phyloP scores from a whole-genome alignment of 2,888 invertebrate species.

The Aphodius granarius region DNA sequence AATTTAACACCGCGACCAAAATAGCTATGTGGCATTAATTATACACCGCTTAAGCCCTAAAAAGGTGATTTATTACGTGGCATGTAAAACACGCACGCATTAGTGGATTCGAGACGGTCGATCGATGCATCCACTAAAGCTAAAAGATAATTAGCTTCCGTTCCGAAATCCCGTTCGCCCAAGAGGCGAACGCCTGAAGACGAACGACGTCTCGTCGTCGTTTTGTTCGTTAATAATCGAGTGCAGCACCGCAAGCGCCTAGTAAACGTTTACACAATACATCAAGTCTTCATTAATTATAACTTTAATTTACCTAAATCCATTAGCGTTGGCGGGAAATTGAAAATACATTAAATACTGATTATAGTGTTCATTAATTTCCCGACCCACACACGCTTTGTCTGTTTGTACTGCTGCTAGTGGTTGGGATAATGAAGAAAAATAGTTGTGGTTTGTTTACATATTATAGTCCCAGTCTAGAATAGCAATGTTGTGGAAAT shows the following conservation, averaged over 20 bases:
- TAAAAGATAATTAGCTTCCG: slow-evolving; percentile 13
- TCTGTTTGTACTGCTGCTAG: neutral
- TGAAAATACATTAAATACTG: slow-evolving; percentile 13
- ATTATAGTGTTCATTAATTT: slow-evolving; percentile 5
- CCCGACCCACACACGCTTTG: neutral
- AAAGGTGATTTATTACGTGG: neutral
- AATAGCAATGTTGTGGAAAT: neutral
- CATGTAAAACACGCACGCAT: neutral
- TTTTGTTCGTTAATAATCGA: slow-evolving; percentile 4
- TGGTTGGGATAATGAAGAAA: slow-evolving; percentile 4
- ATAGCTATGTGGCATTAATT: neutral
- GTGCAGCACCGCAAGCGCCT: neutral
- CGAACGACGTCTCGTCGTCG: neutral
- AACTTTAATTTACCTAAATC: slow-evolving; percentile 15
- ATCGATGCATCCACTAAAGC: neutral
- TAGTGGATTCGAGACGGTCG: neutral
- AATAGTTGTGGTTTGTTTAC: slow-evolving; percentile 1
- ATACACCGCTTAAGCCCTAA: neutral
- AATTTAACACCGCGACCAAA: too few relatives aligned
- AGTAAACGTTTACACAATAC: neutral
- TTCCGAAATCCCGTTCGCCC: neutral
- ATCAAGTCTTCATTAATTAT: slow-evolving; percentile 15
- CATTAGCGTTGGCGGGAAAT: slow-evolving; percentile 12
- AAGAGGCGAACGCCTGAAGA: neutral
- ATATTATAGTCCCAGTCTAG: neutral